A percentile compares a stretch with the other conserved stretches of the same genome.
Conservation (phyloP, 37 sponge, comb jelly and placozoan genomes). For the Eunapius fragilis region DNA sequence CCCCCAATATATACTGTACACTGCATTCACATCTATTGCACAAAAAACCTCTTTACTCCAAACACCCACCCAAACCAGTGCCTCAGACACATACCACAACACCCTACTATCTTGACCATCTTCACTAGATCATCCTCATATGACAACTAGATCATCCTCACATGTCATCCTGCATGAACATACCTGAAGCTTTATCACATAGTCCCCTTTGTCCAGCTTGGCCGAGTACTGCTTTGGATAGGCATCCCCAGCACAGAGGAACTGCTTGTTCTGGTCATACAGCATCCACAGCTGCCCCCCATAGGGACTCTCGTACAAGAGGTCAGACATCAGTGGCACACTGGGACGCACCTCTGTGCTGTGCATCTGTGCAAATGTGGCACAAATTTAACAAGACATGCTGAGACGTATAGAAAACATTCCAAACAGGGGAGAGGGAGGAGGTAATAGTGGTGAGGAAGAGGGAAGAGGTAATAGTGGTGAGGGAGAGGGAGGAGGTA, state of each 20-base stretch:
- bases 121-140: too few species aligned
- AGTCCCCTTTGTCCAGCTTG: constrained; percentile 81
- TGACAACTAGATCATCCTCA: too few species aligned
- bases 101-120: too few species aligned
- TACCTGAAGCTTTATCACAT: constrained; percentile 66
- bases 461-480: too few species aligned
- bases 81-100: too few species aligned
- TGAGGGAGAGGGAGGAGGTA: too few species aligned
- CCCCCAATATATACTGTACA: too few species aligned
- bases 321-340: constrained; percentile 60
- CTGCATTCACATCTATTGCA: too few species aligned
- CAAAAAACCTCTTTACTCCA: too few species aligned
- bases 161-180: neutral
- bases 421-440: constrained; percentile 16
- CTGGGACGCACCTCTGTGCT: constrained; percentile 65
- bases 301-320: constrained; percentile 88
- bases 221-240: constrained; percentile 64
- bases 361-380: constrained; percentile 11
- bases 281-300: constrained; percentile 91
- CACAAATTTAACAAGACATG: neutral
- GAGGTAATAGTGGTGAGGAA: too few species aligned
- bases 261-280: constrained; percentile 75
- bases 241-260: constrained; percentile 79
- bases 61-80: too few species aligned
- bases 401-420: too few species aligned